Evolutionary conservation across 2,113 vertebrate genomes (phyloP).

Genomic region (Motacilla alba): DNA sequence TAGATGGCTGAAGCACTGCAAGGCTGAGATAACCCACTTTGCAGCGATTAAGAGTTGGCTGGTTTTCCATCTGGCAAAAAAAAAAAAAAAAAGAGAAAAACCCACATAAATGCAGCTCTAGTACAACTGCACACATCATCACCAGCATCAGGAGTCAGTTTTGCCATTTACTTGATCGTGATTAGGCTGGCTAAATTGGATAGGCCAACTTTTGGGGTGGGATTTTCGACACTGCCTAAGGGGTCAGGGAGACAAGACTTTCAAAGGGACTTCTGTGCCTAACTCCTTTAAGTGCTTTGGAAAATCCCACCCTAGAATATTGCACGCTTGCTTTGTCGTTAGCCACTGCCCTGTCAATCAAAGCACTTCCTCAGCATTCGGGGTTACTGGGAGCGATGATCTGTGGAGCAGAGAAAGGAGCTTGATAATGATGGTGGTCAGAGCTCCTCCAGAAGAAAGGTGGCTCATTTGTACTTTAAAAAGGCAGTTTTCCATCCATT

Average conservation of each 20-base stretch:
- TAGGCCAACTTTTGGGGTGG: constrained; percentile 58
- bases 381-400: not conserved
- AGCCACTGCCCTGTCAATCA: constrained; percentile 50
- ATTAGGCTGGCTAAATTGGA: constrained; percentile 35
- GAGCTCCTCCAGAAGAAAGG: not conserved
- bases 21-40: constrained; percentile 70
- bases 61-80: constrained; percentile 57
- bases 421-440: not conserved
- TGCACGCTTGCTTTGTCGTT: constrained; percentile 46
- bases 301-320: constrained; percentile 59
- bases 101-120: not conserved
- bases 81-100: not conserved
- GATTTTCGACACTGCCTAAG: constrained; percentile 62
- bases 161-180: not conserved
- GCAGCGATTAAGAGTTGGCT: constrained; percentile 58
- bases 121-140: constrained; percentile 18
- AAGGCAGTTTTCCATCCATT: not conserved
- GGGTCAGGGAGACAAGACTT: constrained; percentile 59
- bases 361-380: not conserved
- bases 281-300: constrained; percentile 67
- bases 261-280: constrained; percentile 62
- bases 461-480: not conserved
- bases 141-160: constrained; percentile 32
- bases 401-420: not conserved
- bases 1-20: constrained; percentile 63